phyloP scores from a whole-genome alignment of 2,797 vertebrate genomes.

The Darevskia mixta region DNA sequence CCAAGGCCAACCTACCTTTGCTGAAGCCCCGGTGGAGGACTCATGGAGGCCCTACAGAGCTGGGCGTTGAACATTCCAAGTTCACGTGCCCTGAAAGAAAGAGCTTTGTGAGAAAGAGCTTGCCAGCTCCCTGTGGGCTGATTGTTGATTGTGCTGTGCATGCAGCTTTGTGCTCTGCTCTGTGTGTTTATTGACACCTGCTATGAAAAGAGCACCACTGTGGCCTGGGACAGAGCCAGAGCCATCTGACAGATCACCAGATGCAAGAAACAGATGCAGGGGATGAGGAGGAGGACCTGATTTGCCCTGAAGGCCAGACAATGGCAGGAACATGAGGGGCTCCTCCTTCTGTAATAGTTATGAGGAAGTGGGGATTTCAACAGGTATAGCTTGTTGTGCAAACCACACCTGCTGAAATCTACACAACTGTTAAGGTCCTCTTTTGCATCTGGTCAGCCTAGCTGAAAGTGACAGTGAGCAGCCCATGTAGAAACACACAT shows the following conservation, averaged over 20 bases:
- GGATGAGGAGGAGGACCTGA: not conserved
- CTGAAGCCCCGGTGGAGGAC: not conserved
- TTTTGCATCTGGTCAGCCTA: not conserved
- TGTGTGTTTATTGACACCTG: not conserved
- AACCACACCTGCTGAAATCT: too few species aligned
- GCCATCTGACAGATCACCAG: not conserved
- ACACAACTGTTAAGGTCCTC: not conserved
- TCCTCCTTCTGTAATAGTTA: too few species aligned
- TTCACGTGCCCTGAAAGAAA: not conserved
- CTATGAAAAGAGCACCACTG: not conserved
- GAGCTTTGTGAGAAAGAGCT: not conserved
- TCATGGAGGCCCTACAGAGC: not conserved
- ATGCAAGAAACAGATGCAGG: not conserved
- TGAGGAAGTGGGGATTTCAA: too few species aligned
- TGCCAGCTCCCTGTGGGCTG: not conserved
- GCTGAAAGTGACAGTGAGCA: not conserved
- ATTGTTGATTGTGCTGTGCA: not conserved
- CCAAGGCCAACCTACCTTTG: not conserved
- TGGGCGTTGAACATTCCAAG: not conserved
- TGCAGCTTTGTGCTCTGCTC: not conserved
- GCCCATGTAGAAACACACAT: not conserved
- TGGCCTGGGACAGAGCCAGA: slow-evolving; percentile 3
- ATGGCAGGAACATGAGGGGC: not conserved
- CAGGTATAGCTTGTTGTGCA: too few species aligned
- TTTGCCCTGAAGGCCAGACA: not conserved